Base-by-base conservation (phyloP, 2,888 invertebrate genomes). In the Autographa pulchrina region DNA sequence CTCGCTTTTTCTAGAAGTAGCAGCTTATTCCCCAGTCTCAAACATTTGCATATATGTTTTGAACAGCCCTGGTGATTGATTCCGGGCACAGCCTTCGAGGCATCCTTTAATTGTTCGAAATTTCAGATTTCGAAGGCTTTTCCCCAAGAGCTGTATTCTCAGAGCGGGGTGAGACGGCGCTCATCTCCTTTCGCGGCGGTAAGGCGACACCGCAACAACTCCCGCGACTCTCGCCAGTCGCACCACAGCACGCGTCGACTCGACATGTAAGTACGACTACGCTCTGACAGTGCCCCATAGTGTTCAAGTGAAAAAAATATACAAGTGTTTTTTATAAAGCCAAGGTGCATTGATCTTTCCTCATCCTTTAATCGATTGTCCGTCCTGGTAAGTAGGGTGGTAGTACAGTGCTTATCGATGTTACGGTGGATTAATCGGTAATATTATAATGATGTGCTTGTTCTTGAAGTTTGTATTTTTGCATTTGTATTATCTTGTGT, bases 161-260 rank as follows among this genome's bases (percentile, higher is more conserved):
- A 90, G 90, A 89, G 94, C 92, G 92, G 91, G 92, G 92, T 90
- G 91, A 86, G 88, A 84, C 86, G 83, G 76, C 79, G 77, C 82
- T 85, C 94, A 94, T 93, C 94, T 93, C 95, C 95, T 94, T 95
- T 91, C 93, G 92, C 92, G 94, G 94, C 89, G 90, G 96, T 95
- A 96, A 96, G 96, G 90, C 94, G 96, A 96, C 94, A 95, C 95
- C 94, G 89, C 70, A 79, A 82, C 87, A 88, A 83, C 89, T 88
- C 88, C 86, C 86, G 90, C 89, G 89, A 78, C 84, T 85, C 84
- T 77, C 90, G 93, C 93, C 95, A 96, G 95, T 96, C 95, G 95
- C 95, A 94, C 93, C 95, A 95, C 94, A 95, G 96, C 95, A 89
- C 93, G 94, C 96, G 95, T 94, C 96, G 96, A 95, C 95, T 96